Conservation (phyloP, 2,113 vertebrate species). For the Tyrannus savana region DNA sequence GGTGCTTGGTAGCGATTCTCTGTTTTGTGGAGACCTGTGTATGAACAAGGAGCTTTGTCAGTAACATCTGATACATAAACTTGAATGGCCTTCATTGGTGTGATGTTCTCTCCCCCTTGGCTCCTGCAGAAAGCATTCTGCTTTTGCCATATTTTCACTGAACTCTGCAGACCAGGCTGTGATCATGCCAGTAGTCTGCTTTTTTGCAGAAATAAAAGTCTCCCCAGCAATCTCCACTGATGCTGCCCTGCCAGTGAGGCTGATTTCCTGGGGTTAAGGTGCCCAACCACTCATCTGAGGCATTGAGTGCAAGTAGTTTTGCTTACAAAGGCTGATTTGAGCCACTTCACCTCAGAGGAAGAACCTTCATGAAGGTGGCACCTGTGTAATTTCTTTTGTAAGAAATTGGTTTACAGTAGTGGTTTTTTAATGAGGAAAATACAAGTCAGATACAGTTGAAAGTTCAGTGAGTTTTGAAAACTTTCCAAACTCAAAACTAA, state of each 20-base stretch:
- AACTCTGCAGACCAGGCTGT: neutral
- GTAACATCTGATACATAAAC: neutral
- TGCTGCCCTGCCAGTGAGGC: neutral
- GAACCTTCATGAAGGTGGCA: neutral
- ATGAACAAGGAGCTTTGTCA: neutral
- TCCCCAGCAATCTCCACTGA: neutral
- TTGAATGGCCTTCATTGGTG: neutral
- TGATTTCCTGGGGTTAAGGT: neutral
- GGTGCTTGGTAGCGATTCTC: neutral
- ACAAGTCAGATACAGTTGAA: neutral
- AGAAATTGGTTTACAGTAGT: neutral
- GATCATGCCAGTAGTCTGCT: neutral
- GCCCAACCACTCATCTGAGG: neutral
- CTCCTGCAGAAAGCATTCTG: neutral
- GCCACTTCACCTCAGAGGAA: neutral
- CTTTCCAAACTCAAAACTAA: neutral
- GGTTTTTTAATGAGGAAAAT: neutral
- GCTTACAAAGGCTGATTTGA: neutral
- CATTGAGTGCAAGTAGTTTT: neutral
- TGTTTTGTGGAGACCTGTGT: conserved; percentile 50
- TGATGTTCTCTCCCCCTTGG: neutral
- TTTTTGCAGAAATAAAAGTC: neutral
- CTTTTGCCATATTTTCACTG: neutral
- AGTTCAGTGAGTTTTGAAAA: neutral
- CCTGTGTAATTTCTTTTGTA: neutral